These are phyloP conservation scores for Acrobasis suavella DNA, from an alignment of 2,888 invertebrate species.

Conservation along the genomic window DNA sequence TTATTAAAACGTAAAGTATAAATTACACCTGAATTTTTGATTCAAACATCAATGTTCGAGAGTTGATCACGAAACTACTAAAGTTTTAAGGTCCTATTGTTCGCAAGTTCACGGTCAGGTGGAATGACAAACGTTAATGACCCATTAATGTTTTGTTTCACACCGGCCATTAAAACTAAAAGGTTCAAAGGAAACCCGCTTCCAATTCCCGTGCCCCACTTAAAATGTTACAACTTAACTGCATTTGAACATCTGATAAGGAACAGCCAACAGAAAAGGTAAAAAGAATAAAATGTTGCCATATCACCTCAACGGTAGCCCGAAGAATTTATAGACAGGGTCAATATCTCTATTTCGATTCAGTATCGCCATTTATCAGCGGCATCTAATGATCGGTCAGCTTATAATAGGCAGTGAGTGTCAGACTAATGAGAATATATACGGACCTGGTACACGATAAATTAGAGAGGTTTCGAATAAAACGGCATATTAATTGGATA, in stretches of 20 bases:
- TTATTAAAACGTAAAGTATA: conserved; percentile 35
- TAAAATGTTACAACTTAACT: conserved; percentile 56
- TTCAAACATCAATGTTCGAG: background rate
- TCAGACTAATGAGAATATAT: conserved; percentile 80
- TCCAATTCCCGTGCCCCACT: conserved; percentile 50
- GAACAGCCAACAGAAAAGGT: conserved; percentile 42
- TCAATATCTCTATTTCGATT: conserved; percentile 70
- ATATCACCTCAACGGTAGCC: conserved; percentile 51
- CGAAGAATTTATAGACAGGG: conserved; percentile 53
- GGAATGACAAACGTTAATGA: conserved; percentile 60
- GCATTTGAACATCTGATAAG: conserved; percentile 60
- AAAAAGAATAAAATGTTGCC: conserved; percentile 37
- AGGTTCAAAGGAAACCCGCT: conserved; percentile 56
- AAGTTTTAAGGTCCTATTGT: conserved; percentile 33
- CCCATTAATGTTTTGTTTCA: conserved; percentile 67
- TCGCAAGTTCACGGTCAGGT: conserved; percentile 48
- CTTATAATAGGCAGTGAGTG: conserved; percentile 73
- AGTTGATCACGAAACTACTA: conserved; percentile 16
- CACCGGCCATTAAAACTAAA: conserved; percentile 62
- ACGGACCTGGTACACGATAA: conserved; percentile 67
- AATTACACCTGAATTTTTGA: conserved; percentile 23
- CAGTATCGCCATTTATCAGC: conserved; percentile 67
- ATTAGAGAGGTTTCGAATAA: conserved; percentile 68
- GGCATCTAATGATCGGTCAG: conserved; percentile 71
- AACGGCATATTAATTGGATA: conserved; percentile 79